Base-by-base conservation (phyloP, 2,888 invertebrate species). In the Alloscopus bannaensis region DNA sequence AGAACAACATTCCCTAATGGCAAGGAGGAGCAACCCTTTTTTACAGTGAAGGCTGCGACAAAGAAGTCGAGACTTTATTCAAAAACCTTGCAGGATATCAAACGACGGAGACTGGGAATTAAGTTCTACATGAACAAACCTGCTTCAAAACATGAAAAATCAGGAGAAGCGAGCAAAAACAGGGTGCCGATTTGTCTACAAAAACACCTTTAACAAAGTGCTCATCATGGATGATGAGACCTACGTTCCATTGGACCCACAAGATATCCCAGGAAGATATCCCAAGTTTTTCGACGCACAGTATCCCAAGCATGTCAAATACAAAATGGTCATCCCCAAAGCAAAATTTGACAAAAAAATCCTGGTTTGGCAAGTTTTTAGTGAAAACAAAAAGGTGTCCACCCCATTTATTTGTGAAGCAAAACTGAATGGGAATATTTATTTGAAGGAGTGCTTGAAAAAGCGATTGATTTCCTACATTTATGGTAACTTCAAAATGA, bases 381-480 rank as follows among this genome's bases (percentile, higher is more conserved):
- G 68, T 52, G 59, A 79, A 68, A 40, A 55, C 36, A 68, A 72
- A 18, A 57, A 79, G 22, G 42, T 79, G 28, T 79, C 79, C 13
- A 50, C 72, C 31, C 72, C 79, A 11, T 77, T 20, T 22, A 36
- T 77, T 20, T 31, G 24, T 16, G 22, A 36, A 6, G 70, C 66
- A 28, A 71, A 40, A 26, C 59, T 72, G 60, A 73, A 55, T 40
- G 31, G 52, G 13, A 2, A 79, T 11, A 36, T 50, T 20, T 79
- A 79, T 36, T 50, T 79, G 47, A 26, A 73, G 42, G 45, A 73
- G 28, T 72, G 79, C 50, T 55, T 79, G 45, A 79, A 57, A 31
- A 29, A 45, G 18, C 45, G 36, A 26, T 18, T 79, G 59, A 79
- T 79, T 59, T 72, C 72, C 3, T 72, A 72, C 73, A 72, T 72